A percentile compares a stretch with the other conserved stretches of the same genome.
Conservation (phyloP, 1,140 invertebrate species). For the Sipha flava region DNA sequence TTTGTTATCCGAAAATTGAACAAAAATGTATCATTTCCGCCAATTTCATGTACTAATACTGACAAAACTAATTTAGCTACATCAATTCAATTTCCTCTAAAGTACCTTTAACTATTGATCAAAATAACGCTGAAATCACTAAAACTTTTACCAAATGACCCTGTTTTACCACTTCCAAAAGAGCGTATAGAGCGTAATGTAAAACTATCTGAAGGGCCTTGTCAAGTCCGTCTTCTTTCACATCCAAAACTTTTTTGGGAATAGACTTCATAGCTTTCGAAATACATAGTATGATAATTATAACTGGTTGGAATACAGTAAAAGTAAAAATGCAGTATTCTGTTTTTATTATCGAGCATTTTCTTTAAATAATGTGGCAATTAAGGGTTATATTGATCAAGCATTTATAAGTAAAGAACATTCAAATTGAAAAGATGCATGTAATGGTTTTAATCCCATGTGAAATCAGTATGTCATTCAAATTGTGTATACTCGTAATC, state of each 20-base stretch:
- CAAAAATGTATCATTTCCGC: not conserved
- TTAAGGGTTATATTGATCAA: not conserved
- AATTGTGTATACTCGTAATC: constrained; percentile 42
- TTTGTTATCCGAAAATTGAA: not conserved
- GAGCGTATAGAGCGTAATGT: not conserved
- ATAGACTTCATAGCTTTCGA: not conserved
- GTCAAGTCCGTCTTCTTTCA: not conserved
- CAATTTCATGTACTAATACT: not conserved
- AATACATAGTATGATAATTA: not conserved
- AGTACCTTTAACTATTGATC: not conserved
- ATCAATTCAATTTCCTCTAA: not conserved
- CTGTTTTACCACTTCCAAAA: not conserved
- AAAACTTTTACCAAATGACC: not conserved
- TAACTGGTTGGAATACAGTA: constrained; percentile 4
- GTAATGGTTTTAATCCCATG: not conserved
- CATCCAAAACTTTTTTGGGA: not conserved
- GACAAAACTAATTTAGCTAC: not conserved
- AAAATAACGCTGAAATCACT: not conserved
- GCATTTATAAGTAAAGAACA: not conserved
- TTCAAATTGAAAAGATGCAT: not conserved
- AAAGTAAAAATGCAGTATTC: not conserved
- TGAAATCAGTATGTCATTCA: not conserved
- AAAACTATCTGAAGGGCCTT: not conserved
- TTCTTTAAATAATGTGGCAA: not conserved
- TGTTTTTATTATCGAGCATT: not conserved